phyloP scores from a whole-genome alignment of 2,888 invertebrate species.

The Octodonta nipae region DNA sequence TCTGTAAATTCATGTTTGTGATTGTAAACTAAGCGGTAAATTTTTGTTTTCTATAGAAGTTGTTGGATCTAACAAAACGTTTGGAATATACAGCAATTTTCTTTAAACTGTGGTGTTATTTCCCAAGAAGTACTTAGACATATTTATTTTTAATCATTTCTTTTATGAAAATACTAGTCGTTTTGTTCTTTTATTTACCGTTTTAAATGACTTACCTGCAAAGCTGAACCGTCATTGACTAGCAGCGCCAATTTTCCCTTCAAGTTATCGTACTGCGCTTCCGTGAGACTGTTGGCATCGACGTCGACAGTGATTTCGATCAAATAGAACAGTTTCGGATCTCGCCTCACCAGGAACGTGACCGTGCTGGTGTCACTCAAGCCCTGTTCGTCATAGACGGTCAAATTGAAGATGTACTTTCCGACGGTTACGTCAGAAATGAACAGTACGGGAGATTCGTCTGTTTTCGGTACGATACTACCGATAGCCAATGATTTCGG shows the following conservation, averaged over 20 bases:
- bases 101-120: too few relatives aligned
- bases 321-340: conserved; percentile 59
- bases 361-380: conserved; percentile 69
- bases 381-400: conserved; percentile 85
- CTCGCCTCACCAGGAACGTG: conserved; percentile 67
- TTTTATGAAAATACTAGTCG: too few relatives aligned
- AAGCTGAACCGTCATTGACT: conserved; percentile 56
- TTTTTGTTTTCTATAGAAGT: too few relatives aligned
- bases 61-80: too few relatives aligned
- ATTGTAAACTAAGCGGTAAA: too few relatives aligned
- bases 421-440: conserved; percentile 75
- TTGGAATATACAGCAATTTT: too few relatives aligned
- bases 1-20: too few relatives aligned
- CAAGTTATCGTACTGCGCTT: conserved; percentile 61
- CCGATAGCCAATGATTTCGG: conserved; percentile 71
- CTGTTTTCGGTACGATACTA: conserved; percentile 55
- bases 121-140: too few relatives aligned
- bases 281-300: conserved; percentile 52
- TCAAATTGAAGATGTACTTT: conserved; percentile 74
- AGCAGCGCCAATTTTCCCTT: conserved; percentile 69
- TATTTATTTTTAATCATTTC: too few relatives aligned
- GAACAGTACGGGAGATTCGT: conserved; percentile 63
- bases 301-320: conserved; percentile 72
- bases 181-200: too few relatives aligned
- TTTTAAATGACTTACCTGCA: too few relatives aligned